phyloP scores from a whole-genome alignment of 2,797 vertebrate species.

The Aphelocoma californica region DNA sequence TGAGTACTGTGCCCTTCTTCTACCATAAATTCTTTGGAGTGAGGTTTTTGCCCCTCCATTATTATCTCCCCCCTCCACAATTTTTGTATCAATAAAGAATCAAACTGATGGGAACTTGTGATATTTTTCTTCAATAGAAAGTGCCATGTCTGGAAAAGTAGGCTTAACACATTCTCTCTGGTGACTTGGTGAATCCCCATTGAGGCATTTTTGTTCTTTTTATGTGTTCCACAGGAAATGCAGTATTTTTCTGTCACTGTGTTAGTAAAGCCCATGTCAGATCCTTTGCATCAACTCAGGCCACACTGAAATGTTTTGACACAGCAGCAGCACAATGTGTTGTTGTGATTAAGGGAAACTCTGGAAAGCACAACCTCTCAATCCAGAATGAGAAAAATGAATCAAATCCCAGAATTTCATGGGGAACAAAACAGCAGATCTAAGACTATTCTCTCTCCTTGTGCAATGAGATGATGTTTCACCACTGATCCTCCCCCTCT shows the following conservation, averaged over 20 bases:
- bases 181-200: background rate
- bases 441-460: background rate
- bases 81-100: background rate
- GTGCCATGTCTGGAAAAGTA: background rate
- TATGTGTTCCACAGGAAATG: background rate
- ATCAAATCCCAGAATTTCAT: background rate
- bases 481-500: background rate
- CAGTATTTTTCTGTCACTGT: background rate
- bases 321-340: background rate
- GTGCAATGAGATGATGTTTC: background rate
- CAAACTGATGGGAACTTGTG: background rate
- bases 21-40: background rate
- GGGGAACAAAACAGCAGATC: background rate
- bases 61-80: background rate
- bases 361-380: background rate
- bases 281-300: constrained; percentile 4
- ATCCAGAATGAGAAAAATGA: background rate
- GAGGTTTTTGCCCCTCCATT: background rate
- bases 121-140: background rate
- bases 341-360: background rate
- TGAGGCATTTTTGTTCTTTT: background rate
- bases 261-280: background rate
- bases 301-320: constrained; percentile 22
- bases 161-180: background rate
- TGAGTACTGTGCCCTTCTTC: background rate